Conservation (phyloP, 2,113 vertebrate genomes). For the Tragelaphus scriptus region DNA sequence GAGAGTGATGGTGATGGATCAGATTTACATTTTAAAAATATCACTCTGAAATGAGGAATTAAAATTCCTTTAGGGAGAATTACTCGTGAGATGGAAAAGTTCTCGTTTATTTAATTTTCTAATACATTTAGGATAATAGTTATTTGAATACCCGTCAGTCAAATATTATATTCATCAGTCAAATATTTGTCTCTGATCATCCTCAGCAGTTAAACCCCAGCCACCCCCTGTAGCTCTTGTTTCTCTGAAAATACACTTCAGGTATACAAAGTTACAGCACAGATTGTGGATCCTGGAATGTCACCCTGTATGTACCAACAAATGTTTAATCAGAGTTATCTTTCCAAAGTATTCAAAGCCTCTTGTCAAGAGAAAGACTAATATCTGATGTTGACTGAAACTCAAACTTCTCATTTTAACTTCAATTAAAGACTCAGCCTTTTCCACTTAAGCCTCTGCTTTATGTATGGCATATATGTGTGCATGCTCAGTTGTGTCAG, state of each 20-base stretch:
- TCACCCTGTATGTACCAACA: background rate
- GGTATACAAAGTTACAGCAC: background rate
- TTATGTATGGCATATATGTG: background rate
- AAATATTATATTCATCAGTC: slow-evolving; percentile 16
- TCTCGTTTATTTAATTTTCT: slow-evolving; percentile 40
- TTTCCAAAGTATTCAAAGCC: background rate
- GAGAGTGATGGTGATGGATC: background rate
- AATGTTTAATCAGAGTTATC: slow-evolving; percentile 25
- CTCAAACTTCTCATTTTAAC: slow-evolving; percentile 37
- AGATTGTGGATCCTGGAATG: background rate
- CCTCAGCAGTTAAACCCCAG: slow-evolving; percentile 37
- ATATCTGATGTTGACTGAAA: slow-evolving; percentile 25
- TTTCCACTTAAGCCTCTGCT: background rate
- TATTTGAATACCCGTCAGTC: slow-evolving; percentile 17
- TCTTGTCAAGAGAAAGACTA: slow-evolving; percentile 39
- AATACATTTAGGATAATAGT: background rate
- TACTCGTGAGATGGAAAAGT: background rate
- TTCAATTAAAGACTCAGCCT: slow-evolving; percentile 19
- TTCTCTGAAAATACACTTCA: background rate
- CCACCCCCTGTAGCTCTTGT: background rate
- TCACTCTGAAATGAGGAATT: background rate
- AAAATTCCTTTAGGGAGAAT: slow-evolving; percentile 15
- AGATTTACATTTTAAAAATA: slow-evolving; percentile 20
- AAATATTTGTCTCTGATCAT: slow-evolving; percentile 35
- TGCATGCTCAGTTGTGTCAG: background rate